phyloP scores from a whole-genome alignment of 2,888 invertebrate genomes.

The Pyrocoelia pectoralis region DNA sequence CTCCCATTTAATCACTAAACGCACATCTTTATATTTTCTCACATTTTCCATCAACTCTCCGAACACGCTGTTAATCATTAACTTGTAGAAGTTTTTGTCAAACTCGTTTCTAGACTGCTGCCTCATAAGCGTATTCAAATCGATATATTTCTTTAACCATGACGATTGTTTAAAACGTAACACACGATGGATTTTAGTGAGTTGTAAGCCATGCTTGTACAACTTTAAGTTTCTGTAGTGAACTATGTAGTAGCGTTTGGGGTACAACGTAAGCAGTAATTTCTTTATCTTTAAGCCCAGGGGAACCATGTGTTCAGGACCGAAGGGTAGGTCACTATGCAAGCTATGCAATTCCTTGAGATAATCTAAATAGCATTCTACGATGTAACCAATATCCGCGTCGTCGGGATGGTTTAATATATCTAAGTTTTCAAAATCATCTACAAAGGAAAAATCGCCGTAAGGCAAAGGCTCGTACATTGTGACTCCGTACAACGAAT shows the following conservation, averaged over 20 bases:
- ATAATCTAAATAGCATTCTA: background rate
- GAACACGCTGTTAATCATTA: conserved; percentile 50
- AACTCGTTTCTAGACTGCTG: conserved; percentile 35
- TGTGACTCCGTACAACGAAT: conserved; percentile 44
- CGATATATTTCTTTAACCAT: conserved; percentile 53
- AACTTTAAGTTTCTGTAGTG: too few relatives aligned
- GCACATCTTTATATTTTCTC: conserved; percentile 49
- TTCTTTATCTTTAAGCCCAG: background rate
- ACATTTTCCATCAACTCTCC: conserved; percentile 55
- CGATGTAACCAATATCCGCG: background rate
- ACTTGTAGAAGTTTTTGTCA: conserved; percentile 46
- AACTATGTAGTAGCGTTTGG: background rate
- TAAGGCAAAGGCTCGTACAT: conserved; percentile 42
- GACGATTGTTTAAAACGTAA: conserved; percentile 51
- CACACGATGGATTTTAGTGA: conserved; percentile 46
- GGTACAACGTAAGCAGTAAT: background rate
- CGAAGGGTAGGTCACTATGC: conserved; percentile 45
- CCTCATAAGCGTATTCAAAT: conserved; percentile 51
- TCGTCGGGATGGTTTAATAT: background rate
- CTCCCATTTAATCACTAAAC: conserved; percentile 35
- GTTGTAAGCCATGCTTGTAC: too few relatives aligned
- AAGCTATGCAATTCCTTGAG: background rate
- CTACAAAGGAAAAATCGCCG: background rate
- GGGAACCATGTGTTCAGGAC: conserved; percentile 36
- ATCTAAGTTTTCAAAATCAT: background rate